Evolutionary conservation across 1,140 invertebrate species (phyloP), one percentile per base, ranked within the genome.

Genomic region (Plectrocnemia conspersa): DNA sequence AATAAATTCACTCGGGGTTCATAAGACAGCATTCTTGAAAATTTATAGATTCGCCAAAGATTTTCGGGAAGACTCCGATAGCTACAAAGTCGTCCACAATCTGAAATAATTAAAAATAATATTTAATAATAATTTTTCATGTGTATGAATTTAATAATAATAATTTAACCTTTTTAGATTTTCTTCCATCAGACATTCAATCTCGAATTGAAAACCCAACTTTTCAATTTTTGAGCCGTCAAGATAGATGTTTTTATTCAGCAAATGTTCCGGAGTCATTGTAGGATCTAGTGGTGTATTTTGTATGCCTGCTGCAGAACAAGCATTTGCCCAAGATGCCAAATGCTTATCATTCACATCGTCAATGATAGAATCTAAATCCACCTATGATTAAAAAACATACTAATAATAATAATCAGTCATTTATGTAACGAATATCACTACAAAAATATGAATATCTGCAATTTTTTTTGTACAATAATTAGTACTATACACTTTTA

Each of bases 261-360:
- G 81, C 32, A 93, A 73, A 55, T 89, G 74, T 66, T 93, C 90
- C 64, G 83, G 79, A 61, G 88, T 84, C 66, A 93, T 84, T 64
- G 88, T 91, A 1, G 92, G 91, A 53, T 88, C 88, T 0, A 95
- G 73, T 21, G 91, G 91, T 38, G 89, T 91, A 70, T 93, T 93
- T 58, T 79, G 74, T 16, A 94, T 82, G 33, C 76, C 77, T 73
- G 89, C 83, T 59, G 76, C 74, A 54, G 82, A 77, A 68, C 91
- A 94, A 38, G 88, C 81, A 64, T 86, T 85, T 3, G 89, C 90
- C 92, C 92, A 96, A 6, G 90, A 90, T 1, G 79, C 81, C 74
- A 93, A 80, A 70, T 94, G 92, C 67, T 93, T 93, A 67, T 94
- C 91, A 71, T 94, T 94, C 0, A 89, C 88, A 63, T 94, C 90